Evolutionary conservation across 2,797 vertebrate species (phyloP).

Genomic region (Molothrus ater): DNA sequence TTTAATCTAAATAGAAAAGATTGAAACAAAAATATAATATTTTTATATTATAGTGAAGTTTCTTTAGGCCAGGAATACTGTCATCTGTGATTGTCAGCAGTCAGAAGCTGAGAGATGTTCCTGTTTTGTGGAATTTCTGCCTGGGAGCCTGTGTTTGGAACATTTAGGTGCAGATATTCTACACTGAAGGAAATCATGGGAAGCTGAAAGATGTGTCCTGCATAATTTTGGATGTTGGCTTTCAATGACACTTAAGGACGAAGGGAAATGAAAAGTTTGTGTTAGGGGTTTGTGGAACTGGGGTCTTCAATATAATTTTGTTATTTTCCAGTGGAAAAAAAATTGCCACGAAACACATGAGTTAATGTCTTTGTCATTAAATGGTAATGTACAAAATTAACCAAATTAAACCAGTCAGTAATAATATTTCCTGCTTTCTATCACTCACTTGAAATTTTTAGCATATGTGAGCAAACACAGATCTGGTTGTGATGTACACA

Average conservation of each 20-base stretch:
- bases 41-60: background rate
- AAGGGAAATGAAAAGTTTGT: background rate
- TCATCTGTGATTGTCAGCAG: background rate
- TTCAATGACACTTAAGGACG: background rate
- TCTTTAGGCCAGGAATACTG: background rate
- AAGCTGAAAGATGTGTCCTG: background rate
- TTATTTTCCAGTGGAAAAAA: background rate
- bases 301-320: background rate
- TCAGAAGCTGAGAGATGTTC: background rate
- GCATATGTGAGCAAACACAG: background rate
- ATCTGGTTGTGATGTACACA: background rate
- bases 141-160: background rate
- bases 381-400: background rate
- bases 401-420: background rate
- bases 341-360: background rate
- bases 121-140: background rate
- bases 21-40: background rate
- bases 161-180: background rate
- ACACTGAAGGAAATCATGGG: accelerated
- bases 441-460: background rate
- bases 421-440: background rate
- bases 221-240: background rate
- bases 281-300: background rate
- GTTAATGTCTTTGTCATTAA: background rate
- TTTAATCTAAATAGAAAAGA: constrained; percentile 63